Base-by-base conservation (phyloP, 2,113 vertebrate species). In the Pavo muticus region DNA sequence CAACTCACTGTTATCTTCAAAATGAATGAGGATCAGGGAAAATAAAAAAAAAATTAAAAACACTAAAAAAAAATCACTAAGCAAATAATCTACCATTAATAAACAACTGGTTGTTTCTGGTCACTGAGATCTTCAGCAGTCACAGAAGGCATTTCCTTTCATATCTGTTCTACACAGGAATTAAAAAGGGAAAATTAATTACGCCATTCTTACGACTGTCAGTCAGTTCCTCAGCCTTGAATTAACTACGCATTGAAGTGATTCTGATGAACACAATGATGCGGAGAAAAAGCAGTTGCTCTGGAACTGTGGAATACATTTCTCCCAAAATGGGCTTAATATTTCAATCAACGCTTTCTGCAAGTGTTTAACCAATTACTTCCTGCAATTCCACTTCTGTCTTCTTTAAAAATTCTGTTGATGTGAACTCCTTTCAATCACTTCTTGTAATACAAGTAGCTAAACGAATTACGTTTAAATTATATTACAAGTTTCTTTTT, bases 321-420 rank as follows among this genome's bases (percentile, higher is more conserved):
- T 72, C 52, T 87, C 35, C 30, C 39, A 20, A 88, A 79, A 84
- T 20, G 14, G 65, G 48, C 30, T 88, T 82, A 81, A 44, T 78
- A 65, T 57, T 92, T 91, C 70, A 65, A 17, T 59, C 86, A 91
- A 73, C 23, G 24, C 56, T 16, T 13, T 44, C 47, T 68, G 57
- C 47, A 87, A 74, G 32, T 1, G 1, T 84, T 96, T 75, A 60
- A 82, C 11, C 47, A 72, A 47, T 10, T 72, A 42, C n/a, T 20
- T 75, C 48, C 35, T 1, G 5, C 13, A 24, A 56, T 56, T 70
- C 16, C 7, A 37, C 32, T 39, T 37, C 84, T 50, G 18, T 42
- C 88, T 77, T 47, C 61, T 88, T 93, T 69, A 84, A 60, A 94
- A 78, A 20, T 87, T 84, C n/a, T 57, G n/a, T 70, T 91, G 65